Percentiles rank a stretch among this genome's conserved stretches.
Evolutionary conservation across 2,797 vertebrate species (phyloP).

Genomic region (Pangasius djambal): DNA sequence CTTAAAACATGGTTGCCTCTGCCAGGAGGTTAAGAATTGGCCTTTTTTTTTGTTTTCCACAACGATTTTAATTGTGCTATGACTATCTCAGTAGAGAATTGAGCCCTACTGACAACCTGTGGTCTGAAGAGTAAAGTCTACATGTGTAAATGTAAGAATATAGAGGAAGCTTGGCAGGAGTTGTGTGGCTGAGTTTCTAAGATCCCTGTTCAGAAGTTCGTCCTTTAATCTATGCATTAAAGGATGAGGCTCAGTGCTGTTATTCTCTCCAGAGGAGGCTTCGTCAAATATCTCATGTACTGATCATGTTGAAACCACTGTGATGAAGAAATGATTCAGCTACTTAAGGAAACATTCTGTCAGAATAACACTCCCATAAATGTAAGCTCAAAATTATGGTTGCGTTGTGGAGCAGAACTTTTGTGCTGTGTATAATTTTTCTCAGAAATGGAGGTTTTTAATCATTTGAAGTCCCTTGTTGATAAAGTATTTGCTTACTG

Average conservation of each 20-base stretch:
- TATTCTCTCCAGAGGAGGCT: neutral
- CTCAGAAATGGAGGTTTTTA: neutral
- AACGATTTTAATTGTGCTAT: neutral
- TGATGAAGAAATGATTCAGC: neutral
- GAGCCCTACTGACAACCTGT: neutral
- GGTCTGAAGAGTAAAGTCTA: neutral
- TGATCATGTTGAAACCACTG: neutral
- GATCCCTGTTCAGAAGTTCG: neutral
- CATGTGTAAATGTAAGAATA: neutral
- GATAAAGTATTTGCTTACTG: neutral
- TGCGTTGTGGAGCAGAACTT: neutral
- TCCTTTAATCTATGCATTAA: slow-evolving; percentile 15
- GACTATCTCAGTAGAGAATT: neutral
- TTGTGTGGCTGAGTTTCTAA: neutral
- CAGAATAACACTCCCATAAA: neutral
- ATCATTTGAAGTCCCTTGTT: neutral
- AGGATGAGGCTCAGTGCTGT: neutral
- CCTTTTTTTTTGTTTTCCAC: neutral
- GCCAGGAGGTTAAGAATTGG: neutral
- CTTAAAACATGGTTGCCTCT: neutral
- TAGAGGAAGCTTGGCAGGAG: neutral
- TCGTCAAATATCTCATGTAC: neutral
- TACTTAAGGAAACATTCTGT: neutral
- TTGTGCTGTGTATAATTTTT: neutral
- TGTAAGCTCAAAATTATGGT: neutral